Evolutionary conservation across 2,113 vertebrate species (phyloP).

Genomic region (Notarius lentiginosus): DNA sequence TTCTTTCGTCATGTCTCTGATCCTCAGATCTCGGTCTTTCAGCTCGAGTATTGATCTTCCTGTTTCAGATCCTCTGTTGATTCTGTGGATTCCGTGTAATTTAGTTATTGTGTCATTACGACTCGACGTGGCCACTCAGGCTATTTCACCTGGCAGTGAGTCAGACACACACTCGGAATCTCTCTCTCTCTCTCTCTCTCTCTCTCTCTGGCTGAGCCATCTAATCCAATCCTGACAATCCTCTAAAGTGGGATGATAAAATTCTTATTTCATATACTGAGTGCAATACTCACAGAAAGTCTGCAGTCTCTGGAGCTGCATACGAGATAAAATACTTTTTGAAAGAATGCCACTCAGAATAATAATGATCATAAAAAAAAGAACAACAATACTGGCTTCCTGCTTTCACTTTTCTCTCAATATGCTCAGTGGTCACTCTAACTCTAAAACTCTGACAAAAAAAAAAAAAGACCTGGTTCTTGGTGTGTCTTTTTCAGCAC

Average conservation of each 20-base stretch:
- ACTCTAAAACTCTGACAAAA: not conserved
- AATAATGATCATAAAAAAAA: not conserved
- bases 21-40: conserved; percentile 36
- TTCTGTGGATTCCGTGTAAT: conserved; percentile 36
- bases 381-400: not conserved
- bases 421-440: not conserved
- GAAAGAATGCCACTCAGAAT: not conserved
- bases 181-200: conserved; percentile 17
- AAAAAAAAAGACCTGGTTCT: not conserved
- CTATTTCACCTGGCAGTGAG: conserved; percentile 18
- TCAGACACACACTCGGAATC: conserved; percentile 19
- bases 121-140: not conserved
- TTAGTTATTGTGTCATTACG: conserved; percentile 39
- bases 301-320: conserved; percentile 5
- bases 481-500: not conserved
- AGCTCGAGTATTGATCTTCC: conserved; percentile 29
- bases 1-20: conserved; percentile 36
- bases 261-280: conserved; percentile 28
- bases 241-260: conserved; percentile 34
- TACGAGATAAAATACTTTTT: not conserved
- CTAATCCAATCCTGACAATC: conserved; percentile 37
- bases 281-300: conserved; percentile 5
- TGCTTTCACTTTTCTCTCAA: not conserved
- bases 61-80: conserved; percentile 43
- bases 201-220: conserved; percentile 19